Evolutionary conservation across 2,888 invertebrate species (phyloP), one percentile per base, ranked within the genome.

Genomic region (Idaea aversata): DNA sequence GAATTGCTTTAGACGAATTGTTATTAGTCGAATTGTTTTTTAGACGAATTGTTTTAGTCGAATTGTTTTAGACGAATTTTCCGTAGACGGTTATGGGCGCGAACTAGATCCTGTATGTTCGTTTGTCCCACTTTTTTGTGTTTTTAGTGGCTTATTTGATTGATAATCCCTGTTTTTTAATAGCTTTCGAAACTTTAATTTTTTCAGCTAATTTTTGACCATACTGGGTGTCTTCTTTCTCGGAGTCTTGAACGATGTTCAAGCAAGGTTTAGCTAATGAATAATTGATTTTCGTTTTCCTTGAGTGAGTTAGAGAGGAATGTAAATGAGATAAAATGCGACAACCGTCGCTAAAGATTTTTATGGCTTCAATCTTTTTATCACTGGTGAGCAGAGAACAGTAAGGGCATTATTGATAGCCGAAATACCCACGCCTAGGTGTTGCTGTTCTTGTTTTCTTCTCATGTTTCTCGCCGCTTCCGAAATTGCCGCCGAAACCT

Each of bases 161-260:
- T 4, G n/a, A 16, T 16, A 15, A 16, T 3, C 65, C 65, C 57
- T 63, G 63, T 61, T 65, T 65, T 16, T 57, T 61, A n/a, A 65
- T 61, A 3, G 63, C 61, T 15, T 63, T 63, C 7, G 65, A 57
- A 13, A 57, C 65, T 34, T 65, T 63, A 38, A 65, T 65, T 61
- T 65, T 65, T 5, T 65, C 62, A 5, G 60, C 25, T 13, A 65
- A 34, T 60, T 62, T 62, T 34, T 47, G 59, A 0, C 62, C 65
- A 35, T 58, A 65, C 5, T 62, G 34, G n/a, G 63, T 60, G 6
- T 35, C 15, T 13, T 63, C 63, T 16, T 62, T 59, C 25, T 65
- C 65, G 6, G n/a, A 15, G 57, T 62, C 57, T 59, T 65, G 47
- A n/a, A 62, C 34, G 5, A 65, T 25, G 10, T 62, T 59, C 7